These are phyloP conservation scores for Rhagoletis zephyria DNA, from an alignment of 1,140 invertebrate genomes.

Conservation along the genomic window DNA sequence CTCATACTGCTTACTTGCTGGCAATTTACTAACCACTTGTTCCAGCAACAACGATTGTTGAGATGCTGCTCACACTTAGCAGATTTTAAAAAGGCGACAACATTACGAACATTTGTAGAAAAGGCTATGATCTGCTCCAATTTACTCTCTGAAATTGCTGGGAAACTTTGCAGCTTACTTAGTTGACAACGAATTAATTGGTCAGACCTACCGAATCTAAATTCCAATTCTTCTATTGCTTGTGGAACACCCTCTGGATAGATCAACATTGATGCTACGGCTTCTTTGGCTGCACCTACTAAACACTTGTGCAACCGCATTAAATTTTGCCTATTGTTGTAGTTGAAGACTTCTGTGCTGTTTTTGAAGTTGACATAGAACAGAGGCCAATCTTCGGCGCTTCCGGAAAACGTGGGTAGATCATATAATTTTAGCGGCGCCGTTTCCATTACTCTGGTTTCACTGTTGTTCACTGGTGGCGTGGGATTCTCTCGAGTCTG, in stretches of 20 bases:
- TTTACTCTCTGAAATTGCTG: neutral
- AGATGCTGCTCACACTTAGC: neutral
- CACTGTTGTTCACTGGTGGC: no score
- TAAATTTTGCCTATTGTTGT: constrained; percentile 20
- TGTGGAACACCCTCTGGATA: neutral
- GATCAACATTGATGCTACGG: constrained; percentile 19
- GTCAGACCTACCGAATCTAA: neutral
- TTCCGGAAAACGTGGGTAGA: neutral
- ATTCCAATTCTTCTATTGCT: neutral
- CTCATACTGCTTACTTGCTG: constrained; percentile 28
- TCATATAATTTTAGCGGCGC: constrained; percentile 8
- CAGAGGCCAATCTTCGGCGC: constrained; percentile 5
- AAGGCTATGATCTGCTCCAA: neutral
- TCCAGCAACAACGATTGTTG: neutral
- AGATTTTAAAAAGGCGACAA: neutral
- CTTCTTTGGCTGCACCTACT: neutral
- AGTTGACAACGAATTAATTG: neutral
- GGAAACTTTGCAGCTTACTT: neutral
- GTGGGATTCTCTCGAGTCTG: no score
- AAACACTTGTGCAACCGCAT: constrained; percentile 26
- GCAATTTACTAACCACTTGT: neutral
- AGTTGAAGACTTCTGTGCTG: neutral
- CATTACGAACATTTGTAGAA: no score
- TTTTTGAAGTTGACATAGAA: constrained; percentile 36
- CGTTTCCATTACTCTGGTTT: no score